These are phyloP conservation scores for Tupiocoris notatus DNA, from an alignment of 2,888 invertebrate genomes.

Conservation along the genomic window DNA sequence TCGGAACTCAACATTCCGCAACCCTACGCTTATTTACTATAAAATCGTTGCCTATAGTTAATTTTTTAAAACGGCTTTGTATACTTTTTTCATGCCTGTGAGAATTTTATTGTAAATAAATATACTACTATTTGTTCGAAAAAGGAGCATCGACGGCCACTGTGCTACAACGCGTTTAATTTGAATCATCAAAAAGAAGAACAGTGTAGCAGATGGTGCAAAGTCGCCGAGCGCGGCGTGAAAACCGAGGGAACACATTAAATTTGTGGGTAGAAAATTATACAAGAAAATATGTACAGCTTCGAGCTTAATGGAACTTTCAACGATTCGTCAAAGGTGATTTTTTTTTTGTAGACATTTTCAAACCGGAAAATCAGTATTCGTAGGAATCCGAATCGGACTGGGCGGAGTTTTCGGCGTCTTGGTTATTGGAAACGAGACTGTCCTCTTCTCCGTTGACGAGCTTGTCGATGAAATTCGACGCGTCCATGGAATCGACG, in stretches of 20 bases:
- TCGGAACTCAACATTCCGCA: background rate
- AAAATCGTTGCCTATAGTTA: background rate
- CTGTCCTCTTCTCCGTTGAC: background rate
- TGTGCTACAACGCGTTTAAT: background rate
- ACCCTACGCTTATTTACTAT: background rate
- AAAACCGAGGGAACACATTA: background rate
- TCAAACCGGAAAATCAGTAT: background rate
- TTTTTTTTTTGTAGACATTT: no score
- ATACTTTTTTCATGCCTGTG: no score
- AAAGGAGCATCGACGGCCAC: no score
- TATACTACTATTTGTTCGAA: no score
- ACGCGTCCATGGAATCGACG: background rate
- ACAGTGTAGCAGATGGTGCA: background rate
- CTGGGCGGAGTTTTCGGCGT: background rate
- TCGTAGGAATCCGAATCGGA: background rate
- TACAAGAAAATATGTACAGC: background rate
- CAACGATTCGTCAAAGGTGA: no score
- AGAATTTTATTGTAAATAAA: no score
- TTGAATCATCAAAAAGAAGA: background rate
- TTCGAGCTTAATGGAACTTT: no score
- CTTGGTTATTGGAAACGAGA: background rate
- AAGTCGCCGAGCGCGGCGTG: background rate
- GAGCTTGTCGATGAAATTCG: background rate
- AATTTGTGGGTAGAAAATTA: background rate
- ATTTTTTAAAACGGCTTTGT: background rate